Base-by-base conservation (phyloP, 2,888 invertebrate genomes). In the Frankliniella fusca region DNA sequence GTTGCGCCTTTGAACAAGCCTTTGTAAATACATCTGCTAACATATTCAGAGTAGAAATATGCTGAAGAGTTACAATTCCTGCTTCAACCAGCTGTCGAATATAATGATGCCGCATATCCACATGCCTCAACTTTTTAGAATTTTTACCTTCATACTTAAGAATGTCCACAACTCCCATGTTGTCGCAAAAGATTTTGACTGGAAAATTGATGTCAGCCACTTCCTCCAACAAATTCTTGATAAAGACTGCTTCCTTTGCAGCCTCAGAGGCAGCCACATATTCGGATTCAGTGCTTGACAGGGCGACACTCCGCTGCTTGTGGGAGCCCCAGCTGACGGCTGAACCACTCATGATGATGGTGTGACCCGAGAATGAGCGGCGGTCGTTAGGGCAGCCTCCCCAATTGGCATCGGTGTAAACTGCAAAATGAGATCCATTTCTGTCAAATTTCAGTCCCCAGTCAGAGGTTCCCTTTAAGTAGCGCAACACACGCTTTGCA, bases 361-460 rank as follows among this genome's bases (percentile, higher is more conserved):
- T 80, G 20, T 81, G 84, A 48, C 85, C 86, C 15, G 84, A 83
- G 28, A 83, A 86, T 0, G 86, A 86, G 28, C 84, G 84, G 23
- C 85, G 27, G 28, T 85, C 84, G n/a, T 81, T 82, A 11, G 80
- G 61, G 48, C 84, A 84, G 38, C 83, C 84, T 3, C 85, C 86
- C 85, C 85, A 86, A 81, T 87, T 87, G 0, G 86, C 84, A 84
- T 87, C 87, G 5, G 84, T n/a, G n/a, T n/a, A 84, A 80, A 83
- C 87, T 15, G 86, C 86, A 20, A n/a, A 15, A 10, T 86, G 20
- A 5, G 82, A 65, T 5, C 27, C 23, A 7, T 70, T 48, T 20
- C 48, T 65, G 3, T 76, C 81, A 82, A 84, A 87, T 9, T 61
- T 27, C 10, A 87, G 81, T 38, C 85, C 85, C 10, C 84, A 48